Base-by-base conservation (phyloP, 2,797 vertebrate species). In the Tauraco hartlaubi region DNA sequence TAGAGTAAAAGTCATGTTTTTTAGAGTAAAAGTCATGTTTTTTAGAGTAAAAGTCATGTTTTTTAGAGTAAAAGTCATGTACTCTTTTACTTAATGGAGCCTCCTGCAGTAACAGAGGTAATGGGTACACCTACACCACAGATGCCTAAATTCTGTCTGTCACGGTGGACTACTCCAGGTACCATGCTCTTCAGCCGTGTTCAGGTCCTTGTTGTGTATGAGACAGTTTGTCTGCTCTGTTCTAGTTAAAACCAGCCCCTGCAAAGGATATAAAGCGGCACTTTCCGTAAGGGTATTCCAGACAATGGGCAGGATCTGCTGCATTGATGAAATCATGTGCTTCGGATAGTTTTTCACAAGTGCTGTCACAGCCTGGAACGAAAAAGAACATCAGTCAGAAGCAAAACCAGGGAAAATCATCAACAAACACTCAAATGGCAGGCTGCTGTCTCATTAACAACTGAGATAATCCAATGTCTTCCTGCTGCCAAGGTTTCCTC, bases 341-440 rank as follows among this genome's bases (percentile, higher is more conserved):
- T 99, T 99, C 4, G 99, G 99, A 84, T 99, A 99, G 98, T 99
- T 99, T 96, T 99, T 99, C 96, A 99, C 99, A 92, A 99, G 97
- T 1, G 99, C 99, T 5, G 99, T 99, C 79, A 99, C 99, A 55
- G 99, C 99, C 99, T 99, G 91, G 28, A 85, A 96, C 12, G 37
- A 67, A 71, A 74, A 81, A 48, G 58, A 18, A 0, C 6, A 89
- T 21, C 29, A 25, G 3, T 74, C 22, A 89, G 78, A 78, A 80
- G 31, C 2, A 3, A 49, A 87, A 74, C 21, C 3, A 12, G 31
- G 15, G 17, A 79, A 81, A 77, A 18, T 5, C 52, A 79, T 25
- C 77, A 88, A 10, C 48, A 63, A 56, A 51, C 33, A 28, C 35
- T 25, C 63, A 54, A 75, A 49, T 35, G 44, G 25, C 4, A 4